phyloP scores from a whole-genome alignment of 2,888 invertebrate genomes.

The Polyploca ridens region DNA sequence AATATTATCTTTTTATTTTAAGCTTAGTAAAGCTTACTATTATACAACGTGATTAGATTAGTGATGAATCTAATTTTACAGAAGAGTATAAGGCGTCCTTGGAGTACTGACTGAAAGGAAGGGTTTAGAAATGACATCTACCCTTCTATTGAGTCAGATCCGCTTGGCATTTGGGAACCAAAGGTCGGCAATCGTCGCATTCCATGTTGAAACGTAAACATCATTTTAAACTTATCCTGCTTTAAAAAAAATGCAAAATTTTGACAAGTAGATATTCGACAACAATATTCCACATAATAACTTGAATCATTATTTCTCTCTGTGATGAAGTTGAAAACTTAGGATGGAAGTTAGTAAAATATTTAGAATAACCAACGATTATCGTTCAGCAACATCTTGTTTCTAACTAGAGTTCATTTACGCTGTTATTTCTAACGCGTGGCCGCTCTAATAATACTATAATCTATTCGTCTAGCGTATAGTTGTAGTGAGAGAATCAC shows the following conservation, averaged over 20 bases:
- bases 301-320: no score
- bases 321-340: neutral
- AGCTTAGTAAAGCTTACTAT: conserved; percentile 11
- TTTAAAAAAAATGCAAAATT: no score
- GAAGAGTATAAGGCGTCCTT: neutral
- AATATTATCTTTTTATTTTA: conserved; percentile 11
- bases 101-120: neutral
- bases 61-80: neutral
- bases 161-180: neutral
- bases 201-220: neutral
- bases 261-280: neutral
- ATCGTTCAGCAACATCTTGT: conserved; percentile 42
- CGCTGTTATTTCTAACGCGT: conserved; percentile 55
- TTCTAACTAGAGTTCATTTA: conserved; percentile 55
- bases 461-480: conserved; percentile 74
- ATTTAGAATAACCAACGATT: conserved; percentile 21
- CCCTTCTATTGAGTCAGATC: neutral
- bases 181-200: neutral
- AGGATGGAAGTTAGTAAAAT: neutral
- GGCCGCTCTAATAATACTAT: conserved; percentile 62
- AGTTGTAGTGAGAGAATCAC: conserved; percentile 66
- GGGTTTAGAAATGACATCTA: neutral
- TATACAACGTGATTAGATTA: neutral
- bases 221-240: no score
- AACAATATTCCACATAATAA: neutral